Evolutionary conservation across 2,797 vertebrate species (phyloP).

Genomic region (Phataginus tricuspis): DNA sequence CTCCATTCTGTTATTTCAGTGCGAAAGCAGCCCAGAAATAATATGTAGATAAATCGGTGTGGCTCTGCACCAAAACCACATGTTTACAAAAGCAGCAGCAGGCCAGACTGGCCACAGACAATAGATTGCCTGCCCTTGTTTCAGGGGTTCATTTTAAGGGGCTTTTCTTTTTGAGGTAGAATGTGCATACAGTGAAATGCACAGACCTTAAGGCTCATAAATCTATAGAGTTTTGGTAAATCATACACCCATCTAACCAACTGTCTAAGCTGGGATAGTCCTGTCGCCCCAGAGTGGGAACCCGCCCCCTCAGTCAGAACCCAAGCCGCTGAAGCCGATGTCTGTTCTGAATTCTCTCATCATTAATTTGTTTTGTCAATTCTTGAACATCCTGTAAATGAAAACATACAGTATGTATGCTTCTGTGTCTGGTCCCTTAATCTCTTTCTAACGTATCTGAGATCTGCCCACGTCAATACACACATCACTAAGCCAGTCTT

Average conservation of each 20-base stretch:
- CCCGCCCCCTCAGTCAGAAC: neutral
- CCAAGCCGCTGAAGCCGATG: neutral
- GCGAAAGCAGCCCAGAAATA: neutral
- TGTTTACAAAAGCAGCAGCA: neutral
- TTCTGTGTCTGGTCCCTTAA: neutral
- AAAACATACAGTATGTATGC: rapidly evolving
- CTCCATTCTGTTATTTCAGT: neutral
- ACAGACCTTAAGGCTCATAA: neutral
- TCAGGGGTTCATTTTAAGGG: neutral
- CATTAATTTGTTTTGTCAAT: too few relatives aligned
- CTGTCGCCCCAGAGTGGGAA: neutral
- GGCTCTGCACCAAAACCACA: neutral
- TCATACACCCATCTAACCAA: too few relatives aligned
- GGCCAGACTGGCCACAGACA: neutral
- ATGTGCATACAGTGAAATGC: too few relatives aligned
- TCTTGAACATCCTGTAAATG: neutral
- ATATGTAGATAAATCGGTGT: too few relatives aligned
- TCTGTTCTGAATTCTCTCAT: neutral
- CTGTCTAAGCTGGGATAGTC: neutral
- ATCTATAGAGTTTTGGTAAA: neutral
- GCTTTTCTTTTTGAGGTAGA: neutral
- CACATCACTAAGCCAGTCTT: neutral
- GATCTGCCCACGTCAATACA: rapidly evolving
- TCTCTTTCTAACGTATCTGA: neutral
- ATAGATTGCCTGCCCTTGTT: neutral